Evolutionary conservation across 2,797 vertebrate genomes (phyloP).

Genomic region (Myripristis murdjan): DNA sequence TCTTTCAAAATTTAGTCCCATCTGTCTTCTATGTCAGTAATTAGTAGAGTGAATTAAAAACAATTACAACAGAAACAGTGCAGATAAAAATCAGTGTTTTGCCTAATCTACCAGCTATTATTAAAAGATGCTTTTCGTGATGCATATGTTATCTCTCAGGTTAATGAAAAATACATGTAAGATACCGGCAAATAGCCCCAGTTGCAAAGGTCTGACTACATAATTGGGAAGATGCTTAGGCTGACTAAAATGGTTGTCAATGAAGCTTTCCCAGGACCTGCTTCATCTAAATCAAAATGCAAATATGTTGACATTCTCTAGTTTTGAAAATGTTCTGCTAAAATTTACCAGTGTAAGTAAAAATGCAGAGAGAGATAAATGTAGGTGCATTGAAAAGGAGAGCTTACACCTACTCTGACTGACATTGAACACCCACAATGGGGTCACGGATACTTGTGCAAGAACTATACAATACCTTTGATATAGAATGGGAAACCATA

Average conservation of each 20-base stretch:
- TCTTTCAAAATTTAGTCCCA: not conserved
- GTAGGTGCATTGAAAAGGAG: slow-evolving; percentile 53
- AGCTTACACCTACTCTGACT: slow-evolving; percentile 59
- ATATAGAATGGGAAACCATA: slow-evolving; percentile 15
- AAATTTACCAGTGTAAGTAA: slow-evolving; percentile 9
- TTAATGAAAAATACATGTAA: slow-evolving; percentile 1
- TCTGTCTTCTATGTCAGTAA: slow-evolving; percentile 2
- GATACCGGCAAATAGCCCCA: no score
- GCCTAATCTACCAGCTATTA: not conserved
- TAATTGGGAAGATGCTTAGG: slow-evolving; percentile 2
- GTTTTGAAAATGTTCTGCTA: slow-evolving; percentile 22
- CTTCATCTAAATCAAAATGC: slow-evolving; percentile 30
- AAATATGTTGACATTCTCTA: slow-evolving; percentile 32
- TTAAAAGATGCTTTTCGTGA: not conserved
- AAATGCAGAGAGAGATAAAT: slow-evolving; percentile 41
- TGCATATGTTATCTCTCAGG: not conserved
- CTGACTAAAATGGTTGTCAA: slow-evolving; percentile 1
- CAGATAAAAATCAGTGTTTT: not conserved
- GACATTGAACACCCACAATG: slow-evolving; percentile 69
- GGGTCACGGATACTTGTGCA: slow-evolving; percentile 36
- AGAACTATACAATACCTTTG: slow-evolving; percentile 33
- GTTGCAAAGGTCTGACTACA: not conserved
- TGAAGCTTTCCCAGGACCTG: slow-evolving; percentile 13
- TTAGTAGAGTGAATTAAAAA: not conserved
- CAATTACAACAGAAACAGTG: no score